Evolutionary conservation across 1,140 invertebrate species (phyloP), one percentile per base, ranked within the genome.

Genomic region (Patella vulgata): DNA sequence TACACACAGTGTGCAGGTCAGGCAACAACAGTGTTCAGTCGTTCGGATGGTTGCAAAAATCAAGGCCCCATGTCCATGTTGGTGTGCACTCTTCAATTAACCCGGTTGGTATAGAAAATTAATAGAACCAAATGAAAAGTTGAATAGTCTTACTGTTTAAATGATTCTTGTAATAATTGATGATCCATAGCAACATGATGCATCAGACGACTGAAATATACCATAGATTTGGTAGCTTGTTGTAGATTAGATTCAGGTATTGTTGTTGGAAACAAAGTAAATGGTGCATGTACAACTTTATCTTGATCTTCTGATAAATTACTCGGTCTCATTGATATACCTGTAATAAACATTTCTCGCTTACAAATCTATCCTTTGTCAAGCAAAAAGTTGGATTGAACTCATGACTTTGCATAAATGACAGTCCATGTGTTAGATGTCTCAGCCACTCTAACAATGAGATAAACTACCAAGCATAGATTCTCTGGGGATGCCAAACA

Each of bases 131-230:
- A 58, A 50, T 62, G 1, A 40, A 4, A 28, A 39, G n/a, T 3
- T 28, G 17, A 40, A 33, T 9, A 39, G 21, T 76, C 68, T 78
- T 85, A 90, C 89, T 81, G 82, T 78, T 81, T 88, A 30, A 97
- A 86, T 50, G 89, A 89, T 30, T 89, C 85, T 17, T 86, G 86
- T 6, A 98, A 85, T 84, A 97, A 97, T 48, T 91, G 88, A 75
- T 90, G 85, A 86, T 95, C 89, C 83, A 95, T 89, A 6, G 95
- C 92, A 43, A 97, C 91, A 84, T 89, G 91, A 78, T 97, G 94
- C 84, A 96, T 92, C 2, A 98, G 82, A 74, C 91, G 88, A 85
- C 97, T 96, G 8, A 97, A 85, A 36, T 90, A 85, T 11, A 86
- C 84, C 82, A 96, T 94, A 42, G 94, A 84, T 40, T 88, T 85